Evolutionary conservation across 2,797 vertebrate genomes (phyloP).

Genomic region (Balearica regulorum): DNA sequence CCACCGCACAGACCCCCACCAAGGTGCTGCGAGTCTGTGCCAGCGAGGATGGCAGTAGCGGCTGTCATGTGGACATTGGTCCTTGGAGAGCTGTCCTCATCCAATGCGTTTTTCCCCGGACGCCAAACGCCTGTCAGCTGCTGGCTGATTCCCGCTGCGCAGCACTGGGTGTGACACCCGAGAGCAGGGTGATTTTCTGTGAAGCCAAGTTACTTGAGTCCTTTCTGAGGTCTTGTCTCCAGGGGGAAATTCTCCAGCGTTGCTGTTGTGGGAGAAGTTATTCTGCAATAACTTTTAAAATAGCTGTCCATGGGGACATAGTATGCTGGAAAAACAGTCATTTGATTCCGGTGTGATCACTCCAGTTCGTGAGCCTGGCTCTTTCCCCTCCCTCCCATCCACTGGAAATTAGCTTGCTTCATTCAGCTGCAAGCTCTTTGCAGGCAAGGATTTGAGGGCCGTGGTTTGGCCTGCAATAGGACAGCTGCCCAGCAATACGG

Average conservation of each 20-base stretch:
- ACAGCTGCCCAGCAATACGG: background rate
- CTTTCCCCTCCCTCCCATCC: background rate
- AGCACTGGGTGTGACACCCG: background rate
- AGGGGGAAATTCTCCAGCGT: background rate
- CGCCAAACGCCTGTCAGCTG: background rate
- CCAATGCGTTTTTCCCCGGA: background rate
- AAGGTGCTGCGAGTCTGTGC: background rate
- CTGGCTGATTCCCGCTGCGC: background rate
- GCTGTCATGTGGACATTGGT: rapidly evolving
- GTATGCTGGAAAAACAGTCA: background rate
- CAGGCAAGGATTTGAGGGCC: background rate
- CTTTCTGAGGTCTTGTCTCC: background rate
- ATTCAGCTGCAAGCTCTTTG: background rate
- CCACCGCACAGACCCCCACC: rapidly evolving
- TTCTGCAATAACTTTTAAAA: conserved; percentile 6
- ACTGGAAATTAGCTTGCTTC: background rate
- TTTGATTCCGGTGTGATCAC: conserved; percentile 3
- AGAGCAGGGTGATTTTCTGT: background rate
- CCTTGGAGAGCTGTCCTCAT: background rate
- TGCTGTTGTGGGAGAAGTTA: background rate
- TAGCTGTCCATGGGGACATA: background rate
- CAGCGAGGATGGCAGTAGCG: background rate
- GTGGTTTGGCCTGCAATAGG: rapidly evolving
- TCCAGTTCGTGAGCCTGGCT: background rate
- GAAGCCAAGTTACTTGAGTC: background rate